A percentile compares a stretch with the other conserved stretches of the same genome.
Evolutionary conservation across 2,888 invertebrate species (phyloP).

Genomic region (Atrina japonica): DNA sequence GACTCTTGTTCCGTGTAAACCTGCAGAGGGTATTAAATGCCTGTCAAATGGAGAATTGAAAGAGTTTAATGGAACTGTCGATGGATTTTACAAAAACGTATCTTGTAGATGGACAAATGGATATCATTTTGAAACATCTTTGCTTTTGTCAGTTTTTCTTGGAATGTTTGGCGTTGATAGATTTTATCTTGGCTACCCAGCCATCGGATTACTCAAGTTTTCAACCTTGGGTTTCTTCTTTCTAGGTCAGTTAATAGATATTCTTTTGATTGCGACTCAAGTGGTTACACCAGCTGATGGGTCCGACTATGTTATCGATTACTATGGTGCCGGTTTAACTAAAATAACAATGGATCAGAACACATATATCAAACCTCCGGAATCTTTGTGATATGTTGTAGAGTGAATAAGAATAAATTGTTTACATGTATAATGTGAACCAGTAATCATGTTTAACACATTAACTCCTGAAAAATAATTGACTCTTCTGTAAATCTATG

Average conservation of each 20-base stretch:
- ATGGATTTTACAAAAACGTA: slow-evolving; percentile 88
- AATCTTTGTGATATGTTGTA: too few relatives aligned
- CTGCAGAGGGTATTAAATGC: slow-evolving; percentile 91
- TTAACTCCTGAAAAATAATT: too few relatives aligned
- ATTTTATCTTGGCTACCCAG: slow-evolving; percentile 99
- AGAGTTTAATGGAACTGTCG: slow-evolving; percentile 85
- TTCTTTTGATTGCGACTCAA: slow-evolving; percentile 96
- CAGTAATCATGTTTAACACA: too few relatives aligned
- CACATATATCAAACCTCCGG: slow-evolving; percentile 65
- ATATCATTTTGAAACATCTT: slow-evolving; percentile 93
- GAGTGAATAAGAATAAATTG: too few relatives aligned
- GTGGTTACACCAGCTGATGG: slow-evolving; percentile 95
- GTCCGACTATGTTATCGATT: slow-evolving; percentile 95
- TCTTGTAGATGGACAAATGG: slow-evolving; percentile 98
- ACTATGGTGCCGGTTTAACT: slow-evolving; percentile 93
- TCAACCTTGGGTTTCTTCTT: slow-evolving; percentile 98
- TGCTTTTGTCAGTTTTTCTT: slow-evolving; percentile 96
- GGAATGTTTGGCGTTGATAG: slow-evolving; percentile 99
- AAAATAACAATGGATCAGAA: slow-evolving; percentile 91
- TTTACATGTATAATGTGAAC: too few relatives aligned
- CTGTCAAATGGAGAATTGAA: slow-evolving; percentile 60
- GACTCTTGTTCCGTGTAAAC: slow-evolving; percentile 87
- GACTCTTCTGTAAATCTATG: too few relatives aligned
- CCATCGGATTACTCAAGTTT: slow-evolving; percentile 95
- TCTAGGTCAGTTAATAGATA: slow-evolving; percentile 94